Evolutionary conservation across 2,797 vertebrate species (phyloP).

Genomic region (Alcedo atthis): DNA sequence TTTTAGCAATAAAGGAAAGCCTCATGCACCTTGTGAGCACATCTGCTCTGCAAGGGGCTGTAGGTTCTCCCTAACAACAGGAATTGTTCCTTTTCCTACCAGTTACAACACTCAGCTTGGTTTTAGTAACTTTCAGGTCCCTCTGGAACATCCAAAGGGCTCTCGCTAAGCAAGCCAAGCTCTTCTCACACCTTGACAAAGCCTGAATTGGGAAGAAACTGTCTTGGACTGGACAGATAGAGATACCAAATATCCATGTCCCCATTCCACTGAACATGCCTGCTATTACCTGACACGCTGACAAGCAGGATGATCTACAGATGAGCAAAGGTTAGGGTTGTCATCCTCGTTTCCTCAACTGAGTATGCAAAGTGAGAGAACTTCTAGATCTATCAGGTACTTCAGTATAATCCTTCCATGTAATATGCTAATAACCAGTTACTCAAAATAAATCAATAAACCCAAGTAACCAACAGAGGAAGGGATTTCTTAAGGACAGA

Average conservation of each 20-base stretch:
- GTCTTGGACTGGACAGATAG: background rate
- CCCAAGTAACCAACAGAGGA: background rate
- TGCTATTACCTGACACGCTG: background rate
- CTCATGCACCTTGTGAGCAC: background rate
- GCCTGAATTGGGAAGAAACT: background rate
- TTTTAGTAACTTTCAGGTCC: background rate
- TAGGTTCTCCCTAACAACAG: background rate
- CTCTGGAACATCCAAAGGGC: background rate
- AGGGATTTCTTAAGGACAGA: background rate
- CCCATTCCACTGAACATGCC: background rate
- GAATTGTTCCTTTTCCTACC: background rate
- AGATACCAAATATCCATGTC: background rate
- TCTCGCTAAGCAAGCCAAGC: background rate
- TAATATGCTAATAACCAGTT: background rate
- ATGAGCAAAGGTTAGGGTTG: background rate
- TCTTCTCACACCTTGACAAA: background rate
- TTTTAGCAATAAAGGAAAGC: background rate
- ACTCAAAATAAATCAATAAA: constrained; percentile 21
- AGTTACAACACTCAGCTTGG: background rate
- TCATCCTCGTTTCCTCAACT: background rate
- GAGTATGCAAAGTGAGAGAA: background rate
- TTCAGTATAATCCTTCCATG: background rate
- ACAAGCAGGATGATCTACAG: background rate
- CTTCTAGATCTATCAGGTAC: background rate
- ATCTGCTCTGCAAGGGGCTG: background rate